Evolutionary conservation across 2,797 vertebrate genomes (phyloP), one percentile per base, ranked within the genome.

Genomic region (Pogonophryne albipinna): DNA sequence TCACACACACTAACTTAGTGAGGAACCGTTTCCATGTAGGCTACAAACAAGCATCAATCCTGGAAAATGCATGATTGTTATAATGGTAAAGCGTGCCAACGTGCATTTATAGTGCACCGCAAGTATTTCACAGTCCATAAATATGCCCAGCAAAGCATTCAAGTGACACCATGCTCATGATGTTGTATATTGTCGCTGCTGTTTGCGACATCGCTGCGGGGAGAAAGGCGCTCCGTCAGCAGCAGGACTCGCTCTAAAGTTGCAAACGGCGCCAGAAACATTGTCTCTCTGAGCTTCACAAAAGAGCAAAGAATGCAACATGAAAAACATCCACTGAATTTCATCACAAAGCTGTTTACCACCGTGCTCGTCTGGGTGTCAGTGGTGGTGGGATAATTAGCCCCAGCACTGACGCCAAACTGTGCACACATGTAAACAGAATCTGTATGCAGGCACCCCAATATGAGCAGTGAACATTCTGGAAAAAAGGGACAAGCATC

Each of bases 231-330:
- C 64, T 46, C 16, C 19, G 70, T 63, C 78, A 76, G 83, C 78
- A 27, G 47, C 15, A 10, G 55, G 17, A n/a, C 50, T 6, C 44
- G 6, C 10, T 1, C 56, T 41, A 74, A 87, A 87, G 87, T 87
- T 85, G 76, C 82, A 57, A 75, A 87, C 77, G 31, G 50, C 65
- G 58, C 66, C 66, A 61, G 10, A 81, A 80, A 74, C 71, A 61
- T 61, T 41, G 77, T 41, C 70, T 20, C 58, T 44, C 3, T 0
- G 72, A 63, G 71, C 71, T 46, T 63, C 3, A 41, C 31, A 68
- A 62, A 65, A 46, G 49, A 31, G 27, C 61, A 5, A 31, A 15
- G 8, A 38, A 38, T 47, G 11, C 15, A 0, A 13, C 42, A 3
- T 16, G 6, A 20, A 31, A 13, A 53, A 11, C 49, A 20, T 38